These are phyloP conservation scores for Heliocidaris erythrogramma DNA, from an alignment of 35 echinoderm and acorn worm species.

Conservation along the genomic window DNA sequence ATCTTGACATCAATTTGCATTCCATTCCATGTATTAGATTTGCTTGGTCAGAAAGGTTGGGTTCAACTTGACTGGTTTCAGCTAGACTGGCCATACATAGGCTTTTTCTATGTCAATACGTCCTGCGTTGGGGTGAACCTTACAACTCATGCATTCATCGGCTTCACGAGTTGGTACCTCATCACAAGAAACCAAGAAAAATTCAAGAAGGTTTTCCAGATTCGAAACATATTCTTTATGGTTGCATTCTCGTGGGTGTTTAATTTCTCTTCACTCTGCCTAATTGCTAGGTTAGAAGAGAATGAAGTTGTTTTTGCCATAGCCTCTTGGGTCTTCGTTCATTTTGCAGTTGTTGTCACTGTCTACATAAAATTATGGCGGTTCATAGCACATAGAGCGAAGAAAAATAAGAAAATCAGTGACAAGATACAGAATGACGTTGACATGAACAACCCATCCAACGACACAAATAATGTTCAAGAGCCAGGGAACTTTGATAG, in stretches of 20 bases:
- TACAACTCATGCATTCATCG: neutral
- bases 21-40: constrained; percentile 60
- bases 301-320: neutral
- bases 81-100: no score
- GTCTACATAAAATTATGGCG: neutral
- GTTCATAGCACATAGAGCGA: neutral
- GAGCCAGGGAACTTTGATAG: no score
- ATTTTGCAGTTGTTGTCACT: neutral
- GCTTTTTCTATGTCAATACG: no score
- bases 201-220: neutral
- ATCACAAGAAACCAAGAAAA: neutral
- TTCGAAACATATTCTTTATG: neutral
- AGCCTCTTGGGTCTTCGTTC: neutral
- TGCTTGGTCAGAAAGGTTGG: constrained; percentile 62
- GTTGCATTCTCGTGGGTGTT: neutral
- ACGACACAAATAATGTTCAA: no score
- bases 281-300: no score
- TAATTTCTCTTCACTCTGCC: neutral
- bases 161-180: neutral
- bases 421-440: no score
- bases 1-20: constrained; percentile 65
- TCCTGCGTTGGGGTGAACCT: neutral
- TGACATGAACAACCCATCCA: no score
- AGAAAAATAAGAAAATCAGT: neutral
- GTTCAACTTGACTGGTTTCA: no score